Conservation (phyloP, 2,888 invertebrate genomes). For the Thymelicus sylvestris region DNA sequence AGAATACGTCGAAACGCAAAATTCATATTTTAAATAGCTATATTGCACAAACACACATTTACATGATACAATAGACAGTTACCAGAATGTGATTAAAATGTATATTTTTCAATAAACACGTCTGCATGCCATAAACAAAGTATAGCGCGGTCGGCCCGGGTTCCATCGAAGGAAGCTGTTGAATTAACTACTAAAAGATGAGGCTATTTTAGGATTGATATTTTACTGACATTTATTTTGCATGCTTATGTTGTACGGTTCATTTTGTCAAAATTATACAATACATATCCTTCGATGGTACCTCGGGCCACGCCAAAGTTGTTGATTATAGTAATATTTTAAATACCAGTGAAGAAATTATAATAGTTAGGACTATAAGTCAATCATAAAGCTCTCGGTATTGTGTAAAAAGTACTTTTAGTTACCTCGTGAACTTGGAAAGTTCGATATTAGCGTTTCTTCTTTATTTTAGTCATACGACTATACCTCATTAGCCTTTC, state of each 20-base stretch:
- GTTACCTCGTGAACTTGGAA: constrained; percentile 82
- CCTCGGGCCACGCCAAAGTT: constrained; percentile 56
- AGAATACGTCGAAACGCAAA: constrained; percentile 43
- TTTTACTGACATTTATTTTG: constrained; percentile 20
- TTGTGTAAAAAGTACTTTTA: constrained; percentile 73
- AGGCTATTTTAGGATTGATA: constrained; percentile 45
- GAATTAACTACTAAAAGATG: constrained; percentile 40
- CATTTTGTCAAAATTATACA: constrained; percentile 36
- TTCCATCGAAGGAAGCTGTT: constrained; percentile 36
- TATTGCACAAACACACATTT: constrained; percentile 54
- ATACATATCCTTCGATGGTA: constrained; percentile 41
- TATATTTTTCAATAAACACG: constrained; percentile 75
- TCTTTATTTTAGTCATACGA: constrained; percentile 62
- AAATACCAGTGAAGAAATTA: constrained; percentile 74
- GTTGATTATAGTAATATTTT: constrained; percentile 63
- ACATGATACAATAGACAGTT: constrained; percentile 77
- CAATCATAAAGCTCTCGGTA: constrained; percentile 69
- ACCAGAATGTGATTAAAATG: constrained; percentile 75
- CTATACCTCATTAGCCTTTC: constrained; percentile 79
- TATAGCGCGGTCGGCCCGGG: constrained; percentile 42
- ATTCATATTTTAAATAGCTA: constrained; percentile 37
- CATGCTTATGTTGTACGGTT: constrained; percentile 24
- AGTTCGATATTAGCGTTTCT: constrained; percentile 74
- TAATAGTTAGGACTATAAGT: constrained; percentile 78
- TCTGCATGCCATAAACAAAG: constrained; percentile 52